phyloP scores from a whole-genome alignment of 1,140 invertebrate genomes.

The Drosophila mayri region DNA sequence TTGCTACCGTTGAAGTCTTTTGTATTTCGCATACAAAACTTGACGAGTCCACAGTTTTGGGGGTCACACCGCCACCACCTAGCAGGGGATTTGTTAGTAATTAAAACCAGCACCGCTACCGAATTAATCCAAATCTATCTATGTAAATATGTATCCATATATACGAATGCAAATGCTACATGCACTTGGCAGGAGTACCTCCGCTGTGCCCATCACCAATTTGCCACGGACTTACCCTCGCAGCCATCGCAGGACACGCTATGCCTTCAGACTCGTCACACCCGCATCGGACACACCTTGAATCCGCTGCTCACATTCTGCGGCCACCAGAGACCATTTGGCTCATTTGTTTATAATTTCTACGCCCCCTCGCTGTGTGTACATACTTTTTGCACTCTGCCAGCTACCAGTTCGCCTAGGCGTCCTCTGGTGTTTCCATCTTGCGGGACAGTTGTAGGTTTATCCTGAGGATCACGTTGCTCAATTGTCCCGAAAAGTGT shows the following conservation, averaged over 20 bases:
- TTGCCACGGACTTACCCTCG: constrained; percentile 27
- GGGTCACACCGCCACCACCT: neutral
- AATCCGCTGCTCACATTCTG: constrained; percentile 25
- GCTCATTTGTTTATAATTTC: constrained; percentile 45
- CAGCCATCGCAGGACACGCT: neutral
- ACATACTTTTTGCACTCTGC: constrained; percentile 41
- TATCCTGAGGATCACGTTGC: neutral
- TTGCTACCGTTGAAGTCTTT: constrained; percentile 71
- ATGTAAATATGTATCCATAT: constrained; percentile 1
- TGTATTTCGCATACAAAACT: constrained; percentile 53
- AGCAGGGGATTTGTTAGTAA: constrained; percentile 29
- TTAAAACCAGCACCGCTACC: constrained; percentile 26
- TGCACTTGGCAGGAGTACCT: constrained; percentile 2
- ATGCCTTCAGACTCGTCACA: constrained; percentile 10
- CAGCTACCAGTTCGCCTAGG: neutral
- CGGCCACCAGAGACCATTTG: neutral
- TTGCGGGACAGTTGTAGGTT: too few relatives aligned
- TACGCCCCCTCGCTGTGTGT: constrained; percentile 29
- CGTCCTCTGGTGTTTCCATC: neutral
- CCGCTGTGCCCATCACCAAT: constrained; percentile 13
- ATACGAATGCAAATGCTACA: constrained; percentile 13
- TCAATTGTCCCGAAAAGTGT: neutral
- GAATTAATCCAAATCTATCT: constrained; percentile 13
- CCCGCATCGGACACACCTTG: constrained; percentile 28
- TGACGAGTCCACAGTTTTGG: constrained; percentile 26